These are phyloP conservation scores for Trichonephila inaurata DNA, from an alignment of 1,140 invertebrate genomes.

Conservation along the genomic window DNA sequence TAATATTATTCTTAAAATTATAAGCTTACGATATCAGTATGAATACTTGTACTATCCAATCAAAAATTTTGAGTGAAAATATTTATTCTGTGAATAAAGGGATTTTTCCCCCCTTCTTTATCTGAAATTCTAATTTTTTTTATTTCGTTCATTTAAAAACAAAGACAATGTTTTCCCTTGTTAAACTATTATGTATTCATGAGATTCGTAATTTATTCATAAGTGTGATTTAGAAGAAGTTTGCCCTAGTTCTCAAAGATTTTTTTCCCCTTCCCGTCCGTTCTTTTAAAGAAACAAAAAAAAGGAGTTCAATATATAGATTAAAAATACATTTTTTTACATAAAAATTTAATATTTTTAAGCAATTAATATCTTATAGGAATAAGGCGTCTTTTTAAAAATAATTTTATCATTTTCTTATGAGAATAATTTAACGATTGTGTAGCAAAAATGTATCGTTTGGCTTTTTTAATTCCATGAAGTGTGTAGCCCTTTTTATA, in stretches of 20 bases:
- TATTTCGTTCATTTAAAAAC: not conserved
- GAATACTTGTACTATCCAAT: not conserved
- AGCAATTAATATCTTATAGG: too few species aligned
- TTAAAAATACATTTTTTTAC: not conserved
- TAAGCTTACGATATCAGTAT: too few species aligned
- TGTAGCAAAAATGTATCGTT: too few species aligned
- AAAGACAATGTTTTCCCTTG: not conserved
- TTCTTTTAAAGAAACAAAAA: not conserved
- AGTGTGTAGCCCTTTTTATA: too few species aligned
- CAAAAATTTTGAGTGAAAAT: not conserved
- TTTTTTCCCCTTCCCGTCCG: not conserved
- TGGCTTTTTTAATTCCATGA: too few species aligned
- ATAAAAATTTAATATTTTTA: not conserved
- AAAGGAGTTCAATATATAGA: not conserved
- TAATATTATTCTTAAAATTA: too few species aligned
- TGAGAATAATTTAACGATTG: too few species aligned
- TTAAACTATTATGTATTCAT: not conserved
- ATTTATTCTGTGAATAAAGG: not conserved
- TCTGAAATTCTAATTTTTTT: not conserved
- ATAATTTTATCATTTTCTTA: too few species aligned
- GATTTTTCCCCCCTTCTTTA: not conserved
- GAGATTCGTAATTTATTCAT: conserved; percentile 8
- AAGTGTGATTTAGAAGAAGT: not conserved
- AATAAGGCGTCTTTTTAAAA: too few species aligned
- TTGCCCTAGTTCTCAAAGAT: not conserved